Evolutionary conservation across 2,888 invertebrate genomes (phyloP).

Genomic region (Hofmannophila pseudospretella): DNA sequence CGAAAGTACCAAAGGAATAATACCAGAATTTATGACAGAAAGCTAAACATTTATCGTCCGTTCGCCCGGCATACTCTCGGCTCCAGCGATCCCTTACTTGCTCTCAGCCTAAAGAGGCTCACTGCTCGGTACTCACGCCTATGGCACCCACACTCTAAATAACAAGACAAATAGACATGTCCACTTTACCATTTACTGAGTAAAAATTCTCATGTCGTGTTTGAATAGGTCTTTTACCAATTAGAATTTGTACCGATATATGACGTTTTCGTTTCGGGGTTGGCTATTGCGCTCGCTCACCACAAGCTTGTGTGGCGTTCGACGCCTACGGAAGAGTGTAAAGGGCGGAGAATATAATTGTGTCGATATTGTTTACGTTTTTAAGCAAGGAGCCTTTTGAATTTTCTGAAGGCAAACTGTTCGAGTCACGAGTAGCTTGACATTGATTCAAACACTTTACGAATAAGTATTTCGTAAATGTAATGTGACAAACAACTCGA

Average conservation of each 20-base stretch:
- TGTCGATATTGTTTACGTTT: too few relatives aligned
- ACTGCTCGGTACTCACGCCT: conserved; percentile 50
- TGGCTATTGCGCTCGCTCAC: conserved; percentile 49
- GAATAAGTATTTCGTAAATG: conserved; percentile 13
- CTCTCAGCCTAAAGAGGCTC: conserved; percentile 43
- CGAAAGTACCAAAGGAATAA: conserved; percentile 8
- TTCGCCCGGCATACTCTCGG: conserved; percentile 14
- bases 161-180: conserved; percentile 71
- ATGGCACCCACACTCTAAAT: conserved; percentile 73
- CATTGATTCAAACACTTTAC: background rate
- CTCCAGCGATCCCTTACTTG: conserved; percentile 35
- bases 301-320: conserved; percentile 47
- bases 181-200: conserved; percentile 74
- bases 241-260: conserved; percentile 75
- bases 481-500: conserved; percentile 23
- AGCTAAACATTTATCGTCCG: conserved; percentile 5
- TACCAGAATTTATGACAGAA: conserved; percentile 18
- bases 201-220: conserved; percentile 73
- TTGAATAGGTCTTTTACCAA: conserved; percentile 76
- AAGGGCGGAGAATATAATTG: too few relatives aligned
- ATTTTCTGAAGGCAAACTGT: conserved; percentile 31
- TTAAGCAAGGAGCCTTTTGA: conserved; percentile 28
- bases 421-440: conserved; percentile 12
- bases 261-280: conserved; percentile 48
- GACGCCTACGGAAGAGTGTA: conserved; percentile 26